Conservation (phyloP, 2,113 vertebrate species). For the Cyanoderma ruficeps region DNA sequence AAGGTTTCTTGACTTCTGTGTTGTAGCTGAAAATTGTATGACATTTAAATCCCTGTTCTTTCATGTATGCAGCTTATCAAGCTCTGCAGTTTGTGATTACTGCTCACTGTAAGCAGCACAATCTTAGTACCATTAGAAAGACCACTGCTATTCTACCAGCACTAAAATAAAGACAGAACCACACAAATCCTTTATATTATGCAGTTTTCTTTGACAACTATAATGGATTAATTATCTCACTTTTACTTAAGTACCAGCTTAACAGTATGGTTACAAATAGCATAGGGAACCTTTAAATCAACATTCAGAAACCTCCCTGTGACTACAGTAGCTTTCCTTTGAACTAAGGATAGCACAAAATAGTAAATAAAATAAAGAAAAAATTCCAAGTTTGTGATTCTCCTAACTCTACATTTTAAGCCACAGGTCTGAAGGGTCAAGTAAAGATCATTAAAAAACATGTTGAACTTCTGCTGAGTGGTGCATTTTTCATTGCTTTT, state of each 20-base stretch:
- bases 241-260: neutral
- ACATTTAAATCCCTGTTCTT: neutral
- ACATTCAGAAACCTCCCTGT: neutral
- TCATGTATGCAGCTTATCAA: neutral
- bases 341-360: neutral
- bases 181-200: neutral
- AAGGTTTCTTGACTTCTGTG: neutral
- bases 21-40: neutral
- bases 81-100: neutral
- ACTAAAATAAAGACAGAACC: neutral
- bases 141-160: neutral
- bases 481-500: neutral
- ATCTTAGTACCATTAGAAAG: neutral
- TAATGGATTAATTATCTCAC: neutral
- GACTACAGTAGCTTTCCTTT: neutral
- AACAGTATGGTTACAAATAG: neutral
- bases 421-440: neutral
- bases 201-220: neutral
- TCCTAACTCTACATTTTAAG: neutral
- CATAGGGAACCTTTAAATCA: neutral
- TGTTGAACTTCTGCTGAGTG: neutral
- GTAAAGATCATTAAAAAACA: neutral
- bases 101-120: neutral
- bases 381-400: neutral
- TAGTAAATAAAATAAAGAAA: neutral